phyloP scores from a whole-genome alignment of 1,140 invertebrate species.

The Drosophila kurseongensis region DNA sequence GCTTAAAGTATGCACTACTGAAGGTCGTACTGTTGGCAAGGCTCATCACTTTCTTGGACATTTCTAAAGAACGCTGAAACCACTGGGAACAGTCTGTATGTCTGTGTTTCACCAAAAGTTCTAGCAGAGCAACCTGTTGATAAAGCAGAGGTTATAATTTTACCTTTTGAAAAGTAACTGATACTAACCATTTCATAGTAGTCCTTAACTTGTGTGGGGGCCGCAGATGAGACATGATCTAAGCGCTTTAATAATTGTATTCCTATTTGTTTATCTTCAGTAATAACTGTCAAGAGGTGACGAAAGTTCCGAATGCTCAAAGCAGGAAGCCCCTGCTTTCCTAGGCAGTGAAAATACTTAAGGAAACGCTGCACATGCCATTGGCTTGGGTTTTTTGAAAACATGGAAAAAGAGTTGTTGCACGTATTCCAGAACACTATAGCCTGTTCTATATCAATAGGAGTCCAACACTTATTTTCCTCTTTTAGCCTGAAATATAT shows the following conservation, averaged over 20 bases:
- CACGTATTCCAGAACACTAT: conserved; percentile 37
- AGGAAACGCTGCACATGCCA: conserved; percentile 52
- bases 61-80: conserved; percentile 15
- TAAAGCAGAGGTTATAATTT: not conserved
- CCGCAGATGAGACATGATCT: conserved; percentile 4
- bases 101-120: conserved; percentile 22
- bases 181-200: conserved; percentile 65
- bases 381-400: conserved; percentile 43
- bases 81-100: conserved; percentile 16
- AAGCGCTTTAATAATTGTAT: conserved; percentile 32
- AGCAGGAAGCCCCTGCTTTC: not conserved
- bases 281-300: conserved; percentile 20
- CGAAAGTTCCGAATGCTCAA: conserved; percentile 38
- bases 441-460: conserved; percentile 9
- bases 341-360: conserved; percentile 50
- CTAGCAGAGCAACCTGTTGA: conserved; percentile 30
- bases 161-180: not conserved
- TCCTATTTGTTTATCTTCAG: conserved; percentile 5
- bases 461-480: conserved; percentile 17
- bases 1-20: conserved; percentile 35
- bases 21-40: conserved; percentile 10
- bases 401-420: conserved; percentile 53
- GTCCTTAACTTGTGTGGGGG: conserved; percentile 11
- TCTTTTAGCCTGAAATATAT: conserved; percentile 38
- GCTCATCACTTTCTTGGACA: conserved; percentile 16